Conservation (phyloP, 1,140 invertebrate species). For the Sarcophaga peregrina region DNA sequence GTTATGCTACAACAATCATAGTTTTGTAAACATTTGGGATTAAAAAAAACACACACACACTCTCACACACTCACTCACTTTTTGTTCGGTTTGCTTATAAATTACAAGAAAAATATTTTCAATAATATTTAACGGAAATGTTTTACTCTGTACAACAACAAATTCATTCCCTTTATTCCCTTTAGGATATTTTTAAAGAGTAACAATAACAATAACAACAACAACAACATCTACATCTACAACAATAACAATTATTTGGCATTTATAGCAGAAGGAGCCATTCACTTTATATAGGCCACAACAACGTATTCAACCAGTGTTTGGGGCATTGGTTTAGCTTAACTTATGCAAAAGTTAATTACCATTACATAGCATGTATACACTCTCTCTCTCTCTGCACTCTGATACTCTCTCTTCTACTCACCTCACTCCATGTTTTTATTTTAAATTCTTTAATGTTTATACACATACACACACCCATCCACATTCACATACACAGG, state of each 20-base stretch:
- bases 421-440: no score
- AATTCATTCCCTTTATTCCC: not conserved
- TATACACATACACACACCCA: constrained; percentile 12
- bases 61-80: no score
- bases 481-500: not conserved
- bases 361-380: not conserved
- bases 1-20: not conserved
- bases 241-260: no score
- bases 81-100: not conserved
- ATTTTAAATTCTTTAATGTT: not conserved
- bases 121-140: constrained; percentile 24
- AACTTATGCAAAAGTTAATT: constrained; percentile 13
- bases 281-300: no score
- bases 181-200: not conserved
- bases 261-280: no score
- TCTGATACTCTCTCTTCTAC: no score
- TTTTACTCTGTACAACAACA: not conserved
- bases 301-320: not conserved
- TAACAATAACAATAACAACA: no score
- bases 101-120: constrained; percentile 33
- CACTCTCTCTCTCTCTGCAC: no score
- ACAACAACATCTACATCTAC: no score
- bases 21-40: constrained; percentile 28
- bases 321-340: not conserved
- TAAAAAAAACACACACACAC: not conserved